phyloP scores from a whole-genome alignment of 2,113 vertebrate species.

The Polypterus bichir region DNA sequence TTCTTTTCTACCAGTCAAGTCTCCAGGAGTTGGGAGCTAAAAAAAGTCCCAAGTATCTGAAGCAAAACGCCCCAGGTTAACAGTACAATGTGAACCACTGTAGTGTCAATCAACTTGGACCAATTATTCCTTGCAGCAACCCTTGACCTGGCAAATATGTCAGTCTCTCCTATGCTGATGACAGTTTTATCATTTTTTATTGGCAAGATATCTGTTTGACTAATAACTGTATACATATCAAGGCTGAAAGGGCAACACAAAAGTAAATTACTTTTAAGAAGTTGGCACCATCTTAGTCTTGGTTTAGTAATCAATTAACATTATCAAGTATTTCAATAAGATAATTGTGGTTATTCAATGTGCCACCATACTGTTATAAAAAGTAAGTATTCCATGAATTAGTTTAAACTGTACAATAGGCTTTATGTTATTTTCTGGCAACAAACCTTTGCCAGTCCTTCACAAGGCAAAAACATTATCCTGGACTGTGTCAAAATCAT shows the following conservation, averaged over 20 bases:
- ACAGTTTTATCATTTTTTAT: slow-evolving; percentile 6
- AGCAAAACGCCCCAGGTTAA: slow-evolving; percentile 26
- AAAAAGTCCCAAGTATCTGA: slow-evolving; percentile 32
- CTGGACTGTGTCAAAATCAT: slow-evolving; percentile 21
- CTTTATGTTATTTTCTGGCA: too few relatives aligned
- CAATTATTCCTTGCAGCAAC: slow-evolving; percentile 24
- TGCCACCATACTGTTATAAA: too few relatives aligned
- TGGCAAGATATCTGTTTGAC: slow-evolving; percentile 1
- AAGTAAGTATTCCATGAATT: too few relatives aligned
- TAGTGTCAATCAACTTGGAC: slow-evolving; percentile 29
- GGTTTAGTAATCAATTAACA: too few relatives aligned
- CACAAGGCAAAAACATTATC: too few relatives aligned
- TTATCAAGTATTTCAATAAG: too few relatives aligned
- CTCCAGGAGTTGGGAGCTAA: slow-evolving; percentile 8
- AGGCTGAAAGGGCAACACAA: not conserved
- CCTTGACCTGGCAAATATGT: slow-evolving; percentile 29
- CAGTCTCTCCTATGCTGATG: slow-evolving; percentile 16
- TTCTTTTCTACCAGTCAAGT: not conserved
- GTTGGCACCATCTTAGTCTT: too few relatives aligned
- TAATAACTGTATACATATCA: not conserved
- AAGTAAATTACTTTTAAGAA: slow-evolving; percentile 8
- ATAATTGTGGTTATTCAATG: too few relatives aligned
- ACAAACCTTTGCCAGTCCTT: too few relatives aligned
- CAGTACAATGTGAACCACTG: slow-evolving; percentile 11
- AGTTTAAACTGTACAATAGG: too few relatives aligned